Conservation (phyloP, 1,140 invertebrate species). For the Drosophila yakuba region DNA sequence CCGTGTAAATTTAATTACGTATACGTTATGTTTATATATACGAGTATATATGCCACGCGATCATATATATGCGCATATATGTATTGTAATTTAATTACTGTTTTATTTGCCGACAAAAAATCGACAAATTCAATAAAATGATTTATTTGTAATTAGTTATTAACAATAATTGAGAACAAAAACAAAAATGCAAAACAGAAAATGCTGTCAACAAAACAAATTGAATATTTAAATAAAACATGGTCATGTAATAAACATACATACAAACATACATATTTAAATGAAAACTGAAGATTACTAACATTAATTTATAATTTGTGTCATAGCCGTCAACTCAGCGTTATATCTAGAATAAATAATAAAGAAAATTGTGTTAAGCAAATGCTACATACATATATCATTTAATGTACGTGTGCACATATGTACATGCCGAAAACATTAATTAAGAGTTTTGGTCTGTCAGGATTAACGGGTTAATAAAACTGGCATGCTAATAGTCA, state of each 20-base stretch:
- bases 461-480: conserved; percentile 36
- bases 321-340: conserved; percentile 59
- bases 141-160: conserved; percentile 70
- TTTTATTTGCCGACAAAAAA: conserved; percentile 64
- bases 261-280: conserved; percentile 53
- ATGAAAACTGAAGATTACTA: conserved; percentile 58
- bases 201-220: conserved; percentile 58
- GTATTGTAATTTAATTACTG: conserved; percentile 67
- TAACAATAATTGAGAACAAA: conserved; percentile 38
- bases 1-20: conserved; percentile 62
- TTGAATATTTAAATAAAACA: conserved; percentile 69
- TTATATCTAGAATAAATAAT: conserved; percentile 51
- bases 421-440: conserved; percentile 31
- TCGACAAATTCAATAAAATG: conserved; percentile 63
- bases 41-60: conserved; percentile 49
- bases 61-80: conserved; percentile 60
- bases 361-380: conserved; percentile 65
- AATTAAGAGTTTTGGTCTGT: conserved; percentile 34
- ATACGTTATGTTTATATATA: conserved; percentile 55
- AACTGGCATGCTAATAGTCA: conserved; percentile 41
- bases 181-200: not conserved
- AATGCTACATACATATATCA: conserved; percentile 34
- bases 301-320: conserved; percentile 68
- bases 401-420: conserved; percentile 46
- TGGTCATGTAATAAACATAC: conserved; percentile 70